Evolutionary conservation across 2,888 invertebrate genomes (phyloP).

Genomic region (Pristionchus mayeri): DNA sequence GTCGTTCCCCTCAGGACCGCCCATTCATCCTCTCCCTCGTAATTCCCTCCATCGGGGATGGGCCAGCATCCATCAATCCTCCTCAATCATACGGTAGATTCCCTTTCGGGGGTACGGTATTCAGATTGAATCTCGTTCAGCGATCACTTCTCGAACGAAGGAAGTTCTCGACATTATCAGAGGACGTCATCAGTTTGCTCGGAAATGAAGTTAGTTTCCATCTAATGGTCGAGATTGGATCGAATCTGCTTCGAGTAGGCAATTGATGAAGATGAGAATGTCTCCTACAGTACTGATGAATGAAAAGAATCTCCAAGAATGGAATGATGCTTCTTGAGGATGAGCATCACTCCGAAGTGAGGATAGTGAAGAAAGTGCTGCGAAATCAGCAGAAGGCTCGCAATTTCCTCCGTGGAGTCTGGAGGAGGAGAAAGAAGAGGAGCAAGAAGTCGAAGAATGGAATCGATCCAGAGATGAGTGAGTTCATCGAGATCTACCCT

Average conservation of each 20-base stretch:
- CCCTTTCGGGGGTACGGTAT: no score
- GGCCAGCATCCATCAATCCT: conserved; percentile 10
- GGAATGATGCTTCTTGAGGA: no score
- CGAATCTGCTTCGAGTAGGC: background rate
- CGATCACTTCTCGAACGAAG: background rate
- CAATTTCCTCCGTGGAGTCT: background rate
- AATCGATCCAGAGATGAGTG: background rate
- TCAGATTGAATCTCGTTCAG: background rate
- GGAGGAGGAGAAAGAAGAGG: background rate
- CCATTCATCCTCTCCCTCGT: background rate
- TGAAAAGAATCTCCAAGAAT: background rate
- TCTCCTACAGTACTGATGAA: no score
- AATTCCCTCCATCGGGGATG: background rate
- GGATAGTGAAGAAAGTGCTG: background rate
- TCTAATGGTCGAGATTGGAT: background rate
- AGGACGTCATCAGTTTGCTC: conserved; percentile 19
- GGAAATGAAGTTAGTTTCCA: conserved; percentile 25
- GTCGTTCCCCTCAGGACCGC: background rate
- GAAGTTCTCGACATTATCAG: conserved; percentile 2
- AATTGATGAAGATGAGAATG: background rate
- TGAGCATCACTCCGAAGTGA: background rate
- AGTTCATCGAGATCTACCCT: background rate
- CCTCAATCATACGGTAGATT: conserved; percentile 12
- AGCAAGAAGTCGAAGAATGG: background rate
- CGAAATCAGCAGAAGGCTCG: background rate